Evolutionary conservation across 2,797 vertebrate species (phyloP).

Genomic region (Lophotriccus pileatus): DNA sequence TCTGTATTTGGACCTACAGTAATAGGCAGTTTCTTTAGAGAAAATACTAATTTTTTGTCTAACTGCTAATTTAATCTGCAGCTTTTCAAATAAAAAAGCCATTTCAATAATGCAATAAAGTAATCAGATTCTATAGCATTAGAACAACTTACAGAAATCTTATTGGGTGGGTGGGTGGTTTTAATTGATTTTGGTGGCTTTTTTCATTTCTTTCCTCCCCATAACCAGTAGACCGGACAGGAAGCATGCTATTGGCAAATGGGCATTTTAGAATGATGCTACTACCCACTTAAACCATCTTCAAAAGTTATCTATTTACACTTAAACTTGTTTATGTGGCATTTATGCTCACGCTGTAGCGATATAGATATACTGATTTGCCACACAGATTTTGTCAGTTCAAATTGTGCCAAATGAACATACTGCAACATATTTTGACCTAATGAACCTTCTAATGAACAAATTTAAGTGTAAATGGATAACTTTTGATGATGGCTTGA

Average conservation of each 20-base stretch:
- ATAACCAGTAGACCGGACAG: background rate
- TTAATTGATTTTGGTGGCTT: background rate
- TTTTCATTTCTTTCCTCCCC: background rate
- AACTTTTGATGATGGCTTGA: background rate
- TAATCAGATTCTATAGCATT: background rate
- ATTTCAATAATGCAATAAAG: background rate
- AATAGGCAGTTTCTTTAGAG: background rate
- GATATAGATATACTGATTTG: background rate
- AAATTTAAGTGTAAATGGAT: background rate
- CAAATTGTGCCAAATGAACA: background rate
- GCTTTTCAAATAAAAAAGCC: background rate
- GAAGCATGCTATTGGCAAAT: background rate
- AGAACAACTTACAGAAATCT: background rate
- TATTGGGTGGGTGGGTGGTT: accelerated
- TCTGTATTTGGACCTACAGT: background rate
- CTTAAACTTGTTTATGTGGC: too few species aligned
- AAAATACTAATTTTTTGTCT: background rate
- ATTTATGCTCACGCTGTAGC: background rate
- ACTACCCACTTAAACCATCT: too few species aligned
- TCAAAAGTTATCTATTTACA: too few species aligned
- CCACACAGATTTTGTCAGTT: background rate
- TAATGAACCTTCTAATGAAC: background rate
- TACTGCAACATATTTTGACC: background rate
- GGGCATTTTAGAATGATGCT: too few species aligned
- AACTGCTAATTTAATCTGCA: background rate